Evolutionary conservation across 2,797 vertebrate genomes (phyloP).

Genomic region (Notoglanidium macrostoma): DNA sequence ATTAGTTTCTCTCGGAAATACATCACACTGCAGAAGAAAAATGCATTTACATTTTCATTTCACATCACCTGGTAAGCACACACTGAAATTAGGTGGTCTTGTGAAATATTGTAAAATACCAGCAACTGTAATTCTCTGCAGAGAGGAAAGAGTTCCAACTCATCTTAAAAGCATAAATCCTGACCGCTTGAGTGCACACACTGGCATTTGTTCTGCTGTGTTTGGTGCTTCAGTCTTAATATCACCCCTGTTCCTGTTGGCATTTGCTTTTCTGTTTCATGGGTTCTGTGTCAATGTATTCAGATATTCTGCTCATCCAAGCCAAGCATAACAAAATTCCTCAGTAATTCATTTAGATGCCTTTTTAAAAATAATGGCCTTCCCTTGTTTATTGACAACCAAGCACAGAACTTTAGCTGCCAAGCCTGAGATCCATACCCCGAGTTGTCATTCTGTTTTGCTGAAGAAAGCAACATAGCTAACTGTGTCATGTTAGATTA

Average conservation of each 20-base stretch:
- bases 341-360: conserved; percentile 46
- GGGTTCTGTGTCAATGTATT: conserved; percentile 37
- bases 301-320: conserved; percentile 31
- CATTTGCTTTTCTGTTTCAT: conserved; percentile 40
- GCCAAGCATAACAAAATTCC: conserved; percentile 33
- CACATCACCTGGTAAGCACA: conserved; percentile 36
- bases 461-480: conserved; percentile 75
- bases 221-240: conserved; percentile 42
- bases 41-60: neutral
- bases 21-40: neutral
- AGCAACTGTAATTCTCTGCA: conserved; percentile 45
- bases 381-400: conserved; percentile 62
- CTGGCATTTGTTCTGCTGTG: conserved; percentile 64
- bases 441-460: conserved; percentile 76
- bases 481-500: conserved; percentile 76
- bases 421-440: conserved; percentile 70
- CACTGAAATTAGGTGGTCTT: conserved; percentile 22
- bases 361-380: conserved; percentile 57
- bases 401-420: conserved; percentile 61
- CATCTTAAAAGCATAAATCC: conserved; percentile 67
- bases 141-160: conserved; percentile 53
- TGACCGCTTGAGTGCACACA: conserved; percentile 64
- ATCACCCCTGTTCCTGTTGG: conserved; percentile 47
- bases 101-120: conserved; percentile 46
- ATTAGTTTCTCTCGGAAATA: neutral